A percentile compares a stretch with the other conserved stretches of the same genome.
These are phyloP conservation scores for Nipponia nippon DNA, from an alignment of 2,113 vertebrate species.

Conservation along the genomic window DNA sequence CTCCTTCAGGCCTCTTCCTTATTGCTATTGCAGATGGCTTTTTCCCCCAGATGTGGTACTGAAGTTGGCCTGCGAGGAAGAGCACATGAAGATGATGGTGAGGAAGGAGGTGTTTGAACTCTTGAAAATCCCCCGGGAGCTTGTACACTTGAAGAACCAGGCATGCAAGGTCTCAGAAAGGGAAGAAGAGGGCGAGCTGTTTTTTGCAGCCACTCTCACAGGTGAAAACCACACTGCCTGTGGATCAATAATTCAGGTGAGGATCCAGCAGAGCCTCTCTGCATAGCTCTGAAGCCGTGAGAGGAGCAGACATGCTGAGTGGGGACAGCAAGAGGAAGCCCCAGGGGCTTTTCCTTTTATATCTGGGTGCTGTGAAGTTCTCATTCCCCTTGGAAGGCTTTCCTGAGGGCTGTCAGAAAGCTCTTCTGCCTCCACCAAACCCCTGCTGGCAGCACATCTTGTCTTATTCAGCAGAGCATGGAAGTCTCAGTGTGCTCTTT, in stretches of 20 bases:
- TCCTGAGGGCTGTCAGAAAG: not conserved
- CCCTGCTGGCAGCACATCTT: not conserved
- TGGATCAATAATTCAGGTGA: conserved; percentile 61
- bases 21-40: conserved; percentile 43
- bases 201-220: conserved; percentile 55
- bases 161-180: conserved; percentile 52
- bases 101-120: conserved; percentile 57
- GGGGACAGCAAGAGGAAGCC: not conserved
- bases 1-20: conserved; percentile 34
- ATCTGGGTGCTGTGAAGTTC: not conserved
- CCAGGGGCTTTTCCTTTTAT: not conserved
- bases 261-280: not conserved
- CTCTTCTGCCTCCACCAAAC: not conserved
- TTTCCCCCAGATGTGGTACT: conserved; percentile 56
- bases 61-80: conserved; percentile 57
- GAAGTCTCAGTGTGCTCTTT: not conserved
- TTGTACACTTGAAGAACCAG: conserved; percentile 44
- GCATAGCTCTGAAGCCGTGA: not conserved
- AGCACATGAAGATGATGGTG: conserved; percentile 68
- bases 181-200: not conserved
- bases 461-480: not conserved
- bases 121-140: conserved; percentile 13
- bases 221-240: conserved; percentile 62
- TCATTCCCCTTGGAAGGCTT: not conserved
- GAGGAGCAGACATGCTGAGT: not conserved